Base-by-base conservation (phyloP, 2,888 invertebrate species). In the Sinodicranocentrus sp. region DNA sequence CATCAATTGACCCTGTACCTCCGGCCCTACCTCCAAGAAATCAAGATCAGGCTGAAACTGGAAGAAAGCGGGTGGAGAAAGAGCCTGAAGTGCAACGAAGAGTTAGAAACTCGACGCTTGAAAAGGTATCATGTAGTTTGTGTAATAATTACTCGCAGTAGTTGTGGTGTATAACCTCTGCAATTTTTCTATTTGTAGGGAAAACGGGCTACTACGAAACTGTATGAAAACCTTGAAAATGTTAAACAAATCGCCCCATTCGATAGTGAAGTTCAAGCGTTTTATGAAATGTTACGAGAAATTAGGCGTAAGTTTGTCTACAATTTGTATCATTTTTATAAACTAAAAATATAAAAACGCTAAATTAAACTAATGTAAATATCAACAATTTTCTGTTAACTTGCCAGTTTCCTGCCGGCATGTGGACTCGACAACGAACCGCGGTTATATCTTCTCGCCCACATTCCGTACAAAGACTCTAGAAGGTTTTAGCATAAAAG, bases 401-500 rank as follows among this genome's bases (percentile, higher is more conserved):
- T 28, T 59, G 52, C 71, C 33, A 93, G 95, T 92, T 91, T 93
- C 94, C 89, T 97, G 95, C 91, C 92, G 93, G 0, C 93, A 94
- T 89, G 93, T 94, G 71, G 95, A 98, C 90, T 92, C 93, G 21
- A 92, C 91, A 80, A 95, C 96, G 15, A 98, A 98, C 91, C 94
- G 95, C 52, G 98, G 98, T 0, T 94, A 97, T 89, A 94, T 98
- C 82, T 93, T 97, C 85, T 97, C 98, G 87, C 94, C 97, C 0
- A 94, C 96, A 89, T 94, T 97, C 88, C 95, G 95, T 21, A 85
- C 80, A 88, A 95, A 95, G 90, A 93, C 93, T 87, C 95, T 96
- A 90, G 94, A 93, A 84, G 93, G 94, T 87, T 95, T 96, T 68
- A 97, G 97, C 90, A 95, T 98, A 88, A 98, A 98, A 91, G 92